phyloP scores from a whole-genome alignment of 2,797 vertebrate species.

The Chiroxiphia lanceolata region DNA sequence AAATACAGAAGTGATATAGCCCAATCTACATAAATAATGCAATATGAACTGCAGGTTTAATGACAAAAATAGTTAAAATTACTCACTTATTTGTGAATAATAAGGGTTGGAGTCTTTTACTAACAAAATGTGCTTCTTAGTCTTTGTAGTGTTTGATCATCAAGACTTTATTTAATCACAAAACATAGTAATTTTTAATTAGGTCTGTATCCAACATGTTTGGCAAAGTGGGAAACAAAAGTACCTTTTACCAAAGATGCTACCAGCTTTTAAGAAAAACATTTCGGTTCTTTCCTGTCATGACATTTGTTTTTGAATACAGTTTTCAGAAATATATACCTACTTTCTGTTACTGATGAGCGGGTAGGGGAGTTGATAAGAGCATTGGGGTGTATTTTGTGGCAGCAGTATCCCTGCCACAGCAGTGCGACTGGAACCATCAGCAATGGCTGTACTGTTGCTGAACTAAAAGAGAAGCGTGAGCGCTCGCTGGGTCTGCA shows the following conservation, averaged over 20 bases:
- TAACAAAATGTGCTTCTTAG: background rate
- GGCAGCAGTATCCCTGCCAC: background rate
- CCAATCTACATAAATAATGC: background rate
- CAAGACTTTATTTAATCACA: background rate
- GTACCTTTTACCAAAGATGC: background rate
- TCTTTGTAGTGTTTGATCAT: background rate
- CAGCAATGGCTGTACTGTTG: background rate
- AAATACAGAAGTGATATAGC: background rate
- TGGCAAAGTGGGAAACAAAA: background rate
- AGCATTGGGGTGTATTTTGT: background rate
- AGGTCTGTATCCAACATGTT: background rate
- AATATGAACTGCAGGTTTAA: background rate
- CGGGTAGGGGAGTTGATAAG: background rate
- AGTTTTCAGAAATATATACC: background rate
- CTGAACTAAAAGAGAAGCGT: background rate
- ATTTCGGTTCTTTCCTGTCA: background rate
- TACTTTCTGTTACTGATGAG: background rate
- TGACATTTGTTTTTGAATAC: background rate
- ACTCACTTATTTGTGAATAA: background rate
- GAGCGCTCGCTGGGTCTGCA: background rate
- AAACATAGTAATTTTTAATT: background rate
- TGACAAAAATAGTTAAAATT: background rate
- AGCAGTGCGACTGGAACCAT: fast-evolving
- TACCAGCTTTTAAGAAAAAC: background rate
- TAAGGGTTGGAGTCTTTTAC: background rate